These are phyloP conservation scores for Scaptomyza parva DNA, from an alignment of 2,888 invertebrate species.

Conservation along the genomic window DNA sequence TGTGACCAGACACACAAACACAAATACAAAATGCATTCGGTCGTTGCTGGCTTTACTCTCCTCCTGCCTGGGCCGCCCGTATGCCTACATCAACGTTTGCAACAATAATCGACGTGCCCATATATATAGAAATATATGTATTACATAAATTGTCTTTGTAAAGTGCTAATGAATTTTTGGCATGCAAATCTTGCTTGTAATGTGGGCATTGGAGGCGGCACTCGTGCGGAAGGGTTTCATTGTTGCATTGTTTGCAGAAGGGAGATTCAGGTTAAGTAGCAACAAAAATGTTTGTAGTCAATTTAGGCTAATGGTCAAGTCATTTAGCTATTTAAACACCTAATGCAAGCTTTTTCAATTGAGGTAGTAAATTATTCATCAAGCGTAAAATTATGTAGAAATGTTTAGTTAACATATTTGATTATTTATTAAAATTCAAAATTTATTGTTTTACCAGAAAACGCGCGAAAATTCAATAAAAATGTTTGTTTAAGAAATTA, in stretches of 20 bases:
- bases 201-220: constrained; percentile 16
- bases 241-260: constrained; percentile 4
- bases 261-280: not conserved
- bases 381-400: not conserved
- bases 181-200: constrained; percentile 59
- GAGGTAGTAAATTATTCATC: not conserved
- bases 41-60: not conserved
- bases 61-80: not conserved
- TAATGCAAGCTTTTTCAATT: not conserved
- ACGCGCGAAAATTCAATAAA: too few relatives aligned
- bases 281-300: constrained; percentile 24
- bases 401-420: not conserved
- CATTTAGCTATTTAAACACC: not conserved
- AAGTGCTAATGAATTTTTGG: constrained; percentile 73
- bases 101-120: constrained; percentile 27
- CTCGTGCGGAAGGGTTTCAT: not conserved
- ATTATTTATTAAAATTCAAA: too few relatives aligned
- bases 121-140: constrained; percentile 38
- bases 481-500: too few relatives aligned
- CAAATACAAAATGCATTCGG: constrained; percentile 4
- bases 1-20: constrained; percentile 20
- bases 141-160: constrained; percentile 68
- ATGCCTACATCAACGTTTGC: not conserved
- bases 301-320: constrained; percentile 10
- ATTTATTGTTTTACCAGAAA: too few relatives aligned